Conservation (phyloP, 2,888 invertebrate species). For the Gymnoscelis rufifasciata region DNA sequence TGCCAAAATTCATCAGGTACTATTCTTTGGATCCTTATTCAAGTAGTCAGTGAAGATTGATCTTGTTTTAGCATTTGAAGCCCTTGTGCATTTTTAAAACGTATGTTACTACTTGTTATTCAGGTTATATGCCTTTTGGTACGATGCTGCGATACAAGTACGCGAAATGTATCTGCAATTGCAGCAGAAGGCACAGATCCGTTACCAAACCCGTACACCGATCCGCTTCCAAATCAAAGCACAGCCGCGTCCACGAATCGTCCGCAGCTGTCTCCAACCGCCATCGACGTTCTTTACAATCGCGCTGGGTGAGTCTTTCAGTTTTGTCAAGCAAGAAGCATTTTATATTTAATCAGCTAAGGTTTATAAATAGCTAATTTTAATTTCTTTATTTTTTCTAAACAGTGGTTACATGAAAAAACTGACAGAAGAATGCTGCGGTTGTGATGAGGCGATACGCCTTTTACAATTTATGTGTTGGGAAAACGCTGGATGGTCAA, state of each 20-base stretch:
- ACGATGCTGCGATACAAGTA: constrained; percentile 93
- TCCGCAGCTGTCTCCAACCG: constrained; percentile 74
- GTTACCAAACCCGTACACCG: constrained; percentile 83
- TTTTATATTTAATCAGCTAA: too few species aligned
- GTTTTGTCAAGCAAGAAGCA: too few species aligned
- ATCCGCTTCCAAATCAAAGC: constrained; percentile 78
- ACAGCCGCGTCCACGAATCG: constrained; percentile 31
- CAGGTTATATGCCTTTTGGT: constrained; percentile 90
- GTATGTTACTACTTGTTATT: too few species aligned
- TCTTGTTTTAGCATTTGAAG: too few species aligned
- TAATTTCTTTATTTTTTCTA: too few species aligned
- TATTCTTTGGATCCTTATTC: too few species aligned
- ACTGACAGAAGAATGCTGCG: constrained; percentile 95
- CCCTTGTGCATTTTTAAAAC: too few species aligned
- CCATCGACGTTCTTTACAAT: constrained; percentile 89
- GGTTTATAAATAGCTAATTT: too few species aligned
- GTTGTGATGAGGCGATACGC: constrained; percentile 93
- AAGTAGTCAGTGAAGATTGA: too few species aligned
- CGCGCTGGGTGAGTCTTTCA: constrained; percentile 85
- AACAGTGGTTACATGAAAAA: constrained; percentile 89
- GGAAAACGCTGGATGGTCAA: constrained; percentile 97
- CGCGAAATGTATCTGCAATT: constrained; percentile 78
- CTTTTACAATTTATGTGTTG: constrained; percentile 96
- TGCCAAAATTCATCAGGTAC: constrained; percentile 93
- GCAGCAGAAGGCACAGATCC: constrained; percentile 78